Conservation (phyloP, 2,797 vertebrate species). For the Tangara arthus region DNA sequence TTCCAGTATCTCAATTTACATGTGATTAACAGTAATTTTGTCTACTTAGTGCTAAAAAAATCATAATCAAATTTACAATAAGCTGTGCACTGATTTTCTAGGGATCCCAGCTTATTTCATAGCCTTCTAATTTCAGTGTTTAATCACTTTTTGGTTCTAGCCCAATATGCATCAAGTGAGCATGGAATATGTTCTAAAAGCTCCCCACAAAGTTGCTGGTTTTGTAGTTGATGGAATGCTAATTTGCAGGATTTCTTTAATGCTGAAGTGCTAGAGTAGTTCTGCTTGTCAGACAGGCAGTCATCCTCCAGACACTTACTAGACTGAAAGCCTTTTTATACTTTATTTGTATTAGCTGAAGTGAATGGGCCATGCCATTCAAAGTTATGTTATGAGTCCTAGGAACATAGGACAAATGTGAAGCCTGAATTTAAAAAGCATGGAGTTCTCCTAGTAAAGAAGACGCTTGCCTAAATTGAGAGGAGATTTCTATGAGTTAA, state of each 20-base stretch:
- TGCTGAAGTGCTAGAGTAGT: conserved; percentile 25
- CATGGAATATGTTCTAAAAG: conserved; percentile 44
- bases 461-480: background rate
- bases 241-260: conserved; percentile 61
- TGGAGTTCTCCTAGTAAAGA: background rate
- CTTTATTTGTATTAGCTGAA: background rate
- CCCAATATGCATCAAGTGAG: conserved; percentile 47
- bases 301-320: background rate
- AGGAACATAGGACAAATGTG: background rate
- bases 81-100: conserved; percentile 35
- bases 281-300: conserved; percentile 3
- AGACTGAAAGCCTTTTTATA: conserved; percentile 24
- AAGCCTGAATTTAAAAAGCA: conserved; percentile 18
- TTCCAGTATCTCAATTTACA: conserved; percentile 65
- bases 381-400: background rate
- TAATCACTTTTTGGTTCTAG: conserved; percentile 52
- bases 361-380: background rate
- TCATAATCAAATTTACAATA: conserved; percentile 67
- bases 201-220: conserved; percentile 28
- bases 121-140: conserved; percentile 48
- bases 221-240: conserved; percentile 55
- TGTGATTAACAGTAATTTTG: conserved; percentile 61
- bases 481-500: background rate
- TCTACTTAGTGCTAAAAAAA: conserved; percentile 57
- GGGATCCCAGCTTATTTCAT: conserved; percentile 50